Percentiles rank a stretch among this genome's conserved stretches.
phyloP scores from a whole-genome alignment of 2,888 invertebrate species.

The Lasioglossum oenotherae region DNA sequence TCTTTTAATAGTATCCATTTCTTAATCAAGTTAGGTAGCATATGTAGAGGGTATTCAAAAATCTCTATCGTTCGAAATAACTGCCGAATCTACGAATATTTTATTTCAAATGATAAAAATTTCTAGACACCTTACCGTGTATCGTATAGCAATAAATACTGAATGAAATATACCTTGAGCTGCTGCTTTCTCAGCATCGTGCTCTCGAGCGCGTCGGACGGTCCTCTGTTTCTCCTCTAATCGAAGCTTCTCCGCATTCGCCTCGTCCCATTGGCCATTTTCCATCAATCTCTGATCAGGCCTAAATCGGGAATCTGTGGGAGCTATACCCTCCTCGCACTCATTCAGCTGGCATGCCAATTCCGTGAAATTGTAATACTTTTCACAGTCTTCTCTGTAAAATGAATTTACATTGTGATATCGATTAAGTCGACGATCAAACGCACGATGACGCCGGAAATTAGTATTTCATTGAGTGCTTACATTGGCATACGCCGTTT shows the following conservation, averaged over 20 bases:
- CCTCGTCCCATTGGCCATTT: constrained; percentile 95
- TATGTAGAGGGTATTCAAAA: not conserved
- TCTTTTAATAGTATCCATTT: not conserved
- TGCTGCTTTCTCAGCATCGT: constrained; percentile 90
- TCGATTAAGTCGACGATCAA: not conserved
- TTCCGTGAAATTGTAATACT: constrained; percentile 97
- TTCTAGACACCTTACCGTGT: not conserved
- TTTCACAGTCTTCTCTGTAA: constrained; percentile 87
- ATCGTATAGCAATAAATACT: not conserved
- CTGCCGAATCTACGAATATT: not conserved
- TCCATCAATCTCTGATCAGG: constrained; percentile 99
- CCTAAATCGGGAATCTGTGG: constrained; percentile 95
- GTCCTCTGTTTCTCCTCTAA: constrained; percentile 98
- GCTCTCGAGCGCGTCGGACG: constrained; percentile 91
- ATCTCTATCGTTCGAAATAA: not conserved
- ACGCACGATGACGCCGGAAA: not conserved
- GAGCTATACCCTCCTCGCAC: constrained; percentile 95
- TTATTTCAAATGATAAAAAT: not conserved
- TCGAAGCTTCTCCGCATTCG: constrained; percentile 93
- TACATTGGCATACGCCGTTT: constrained; percentile 91
- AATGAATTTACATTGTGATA: constrained; percentile 5
- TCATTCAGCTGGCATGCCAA: constrained; percentile 99
- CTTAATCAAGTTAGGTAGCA: not conserved
- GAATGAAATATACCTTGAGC: constrained; percentile 84
- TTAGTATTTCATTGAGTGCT: constrained; percentile 75